A percentile compares a stretch with the other conserved stretches of the same genome.
Conservation (phyloP, 2,113 vertebrate genomes). For the Pseudorasbora parva region DNA sequence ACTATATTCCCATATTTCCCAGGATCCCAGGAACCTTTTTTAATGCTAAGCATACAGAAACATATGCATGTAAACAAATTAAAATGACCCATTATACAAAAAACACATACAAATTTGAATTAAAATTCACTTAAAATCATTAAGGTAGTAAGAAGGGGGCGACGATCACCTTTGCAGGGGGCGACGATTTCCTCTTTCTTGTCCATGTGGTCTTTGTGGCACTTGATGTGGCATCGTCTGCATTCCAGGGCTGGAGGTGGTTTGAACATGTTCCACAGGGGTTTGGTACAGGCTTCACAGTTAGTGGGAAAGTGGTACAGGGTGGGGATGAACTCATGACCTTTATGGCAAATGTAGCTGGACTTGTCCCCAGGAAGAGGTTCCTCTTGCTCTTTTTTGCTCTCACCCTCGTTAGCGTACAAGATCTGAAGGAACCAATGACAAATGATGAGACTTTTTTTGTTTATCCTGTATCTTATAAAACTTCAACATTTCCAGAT, state of each 20-base stretch:
- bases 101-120: no score
- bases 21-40: background rate
- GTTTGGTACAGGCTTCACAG: constrained; percentile 98
- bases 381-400: constrained; percentile 97
- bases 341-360: constrained; percentile 97
- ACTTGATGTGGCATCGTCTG: constrained; percentile 98
- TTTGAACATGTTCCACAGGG: constrained; percentile 99
- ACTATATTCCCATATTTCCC: background rate
- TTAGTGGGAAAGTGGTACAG: constrained; percentile 98
- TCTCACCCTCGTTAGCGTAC: constrained; percentile 98
- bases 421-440: constrained; percentile 81
- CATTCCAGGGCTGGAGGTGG: constrained; percentile 97
- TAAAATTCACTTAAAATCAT: no score
- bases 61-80: no score
- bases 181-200: constrained; percentile 96
- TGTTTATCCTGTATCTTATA: background rate
- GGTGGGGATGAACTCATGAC: constrained; percentile 98
- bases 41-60: background rate
- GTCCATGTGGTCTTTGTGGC: constrained; percentile 99
- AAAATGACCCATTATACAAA: no score
- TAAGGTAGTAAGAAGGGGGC: background rate
- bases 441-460: background rate
- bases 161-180: constrained; percentile 95
- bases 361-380: constrained; percentile 90
- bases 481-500: background rate